Evolutionary conservation across 1,140 invertebrate species (phyloP).

Genomic region (Mya arenaria): DNA sequence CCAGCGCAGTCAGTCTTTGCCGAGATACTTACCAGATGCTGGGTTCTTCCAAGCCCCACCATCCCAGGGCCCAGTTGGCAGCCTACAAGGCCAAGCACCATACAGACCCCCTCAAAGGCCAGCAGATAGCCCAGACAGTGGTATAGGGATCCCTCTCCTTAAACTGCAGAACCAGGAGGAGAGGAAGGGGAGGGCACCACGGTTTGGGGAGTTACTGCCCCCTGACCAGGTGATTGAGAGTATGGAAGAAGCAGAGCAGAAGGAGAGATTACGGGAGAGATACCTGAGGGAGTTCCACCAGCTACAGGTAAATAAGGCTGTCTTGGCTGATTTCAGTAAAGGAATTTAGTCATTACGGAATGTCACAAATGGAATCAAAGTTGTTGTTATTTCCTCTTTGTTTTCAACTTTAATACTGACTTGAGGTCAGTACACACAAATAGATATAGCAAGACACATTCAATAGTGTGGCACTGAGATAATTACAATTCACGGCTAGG

Average conservation of each 20-base stretch:
- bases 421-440: too few species aligned
- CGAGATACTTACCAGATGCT: slow-evolving; percentile 9
- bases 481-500: too few species aligned
- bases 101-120: background rate
- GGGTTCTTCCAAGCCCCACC: slow-evolving; percentile 42
- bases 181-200: slow-evolving; percentile 43
- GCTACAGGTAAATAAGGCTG: slow-evolving; percentile 64
- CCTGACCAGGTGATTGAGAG: slow-evolving; percentile 59
- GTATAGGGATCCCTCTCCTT: slow-evolving; percentile 63
- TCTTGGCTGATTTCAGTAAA: too few species aligned
- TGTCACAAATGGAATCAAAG: too few species aligned
- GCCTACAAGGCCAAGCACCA: background rate
- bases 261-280: slow-evolving; percentile 61
- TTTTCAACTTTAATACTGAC: too few species aligned
- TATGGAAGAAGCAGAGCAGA: slow-evolving; percentile 54
- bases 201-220: slow-evolving; percentile 64
- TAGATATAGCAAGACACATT: too few species aligned
- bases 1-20: slow-evolving; percentile 12
- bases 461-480: too few species aligned
- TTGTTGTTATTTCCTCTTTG: too few species aligned
- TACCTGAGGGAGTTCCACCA: slow-evolving; percentile 65
- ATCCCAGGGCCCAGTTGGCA: background rate
- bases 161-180: slow-evolving; percentile 55
- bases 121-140: slow-evolving; percentile 37
- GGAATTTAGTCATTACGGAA: too few species aligned